Evolutionary conservation across 2,797 vertebrate species (phyloP).

Genomic region (Danio tinwini): DNA sequence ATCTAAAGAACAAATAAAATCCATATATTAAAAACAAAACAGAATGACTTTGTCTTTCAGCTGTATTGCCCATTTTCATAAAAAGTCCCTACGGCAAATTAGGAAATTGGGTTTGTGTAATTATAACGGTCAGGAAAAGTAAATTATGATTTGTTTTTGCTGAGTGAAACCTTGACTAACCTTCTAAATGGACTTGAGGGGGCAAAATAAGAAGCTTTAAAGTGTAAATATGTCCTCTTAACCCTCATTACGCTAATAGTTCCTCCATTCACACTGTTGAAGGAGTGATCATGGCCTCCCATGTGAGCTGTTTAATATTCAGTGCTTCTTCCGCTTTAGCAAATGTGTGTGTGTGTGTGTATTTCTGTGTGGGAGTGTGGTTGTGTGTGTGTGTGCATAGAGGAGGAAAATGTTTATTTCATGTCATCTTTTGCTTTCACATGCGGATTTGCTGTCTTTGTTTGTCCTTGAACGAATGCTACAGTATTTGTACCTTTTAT

Average conservation of each 20-base stretch:
- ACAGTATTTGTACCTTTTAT: background rate
- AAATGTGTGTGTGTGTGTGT: background rate
- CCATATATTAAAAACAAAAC: background rate
- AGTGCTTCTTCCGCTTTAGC: background rate
- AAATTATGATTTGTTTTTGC: background rate
- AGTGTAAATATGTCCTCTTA: slow-evolving; percentile 35
- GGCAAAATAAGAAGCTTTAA: slow-evolving; percentile 19
- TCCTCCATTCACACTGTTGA: background rate
- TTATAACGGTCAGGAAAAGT: background rate
- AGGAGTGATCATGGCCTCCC: slow-evolving; percentile 29
- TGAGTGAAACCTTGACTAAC: background rate
- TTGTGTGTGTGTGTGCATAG: background rate
- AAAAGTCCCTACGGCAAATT: background rate
- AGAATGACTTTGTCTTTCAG: background rate
- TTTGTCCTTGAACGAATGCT: slow-evolving; percentile 16
- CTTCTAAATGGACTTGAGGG: slow-evolving; percentile 16
- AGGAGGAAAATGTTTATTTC: slow-evolving; percentile 23
- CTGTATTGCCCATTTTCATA: background rate
- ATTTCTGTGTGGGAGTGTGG: background rate
- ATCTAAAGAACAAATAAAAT: too few species aligned
- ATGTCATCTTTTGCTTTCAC: slow-evolving; percentile 10
- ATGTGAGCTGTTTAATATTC: slow-evolving; percentile 17
- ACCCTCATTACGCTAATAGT: slow-evolving; percentile 25
- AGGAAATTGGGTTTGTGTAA: background rate
- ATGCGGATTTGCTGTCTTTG: background rate